Percentiles rank a stretch among this genome's conserved stretches.
Conservation (phyloP, 2,888 invertebrate genomes). For the Microctonus brassicae region DNA sequence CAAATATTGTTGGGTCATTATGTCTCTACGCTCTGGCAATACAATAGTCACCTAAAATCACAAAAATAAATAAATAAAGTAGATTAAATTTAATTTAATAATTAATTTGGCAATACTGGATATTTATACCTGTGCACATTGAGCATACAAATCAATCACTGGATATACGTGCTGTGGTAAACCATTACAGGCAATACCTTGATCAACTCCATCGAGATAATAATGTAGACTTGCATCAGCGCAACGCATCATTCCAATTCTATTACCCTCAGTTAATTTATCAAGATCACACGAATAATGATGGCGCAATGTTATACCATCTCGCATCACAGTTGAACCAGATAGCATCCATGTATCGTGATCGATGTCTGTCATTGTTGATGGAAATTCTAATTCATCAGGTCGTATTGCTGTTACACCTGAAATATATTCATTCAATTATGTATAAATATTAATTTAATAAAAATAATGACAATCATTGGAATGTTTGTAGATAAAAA, state of each 20-base stretch:
- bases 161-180: constrained; percentile 88
- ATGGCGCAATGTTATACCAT: constrained; percentile 86
- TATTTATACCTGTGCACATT: constrained; percentile 88
- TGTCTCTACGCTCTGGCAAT: constrained; percentile 65
- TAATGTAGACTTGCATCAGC: constrained; percentile 88
- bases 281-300: constrained; percentile 91
- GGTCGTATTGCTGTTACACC: constrained; percentile 73
- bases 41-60: constrained; percentile 63
- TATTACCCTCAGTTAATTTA: constrained; percentile 81
- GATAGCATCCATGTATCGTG: constrained; percentile 94
- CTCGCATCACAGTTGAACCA: constrained; percentile 92
- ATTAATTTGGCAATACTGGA: constrained; percentile 14
- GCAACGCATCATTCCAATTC: constrained; percentile 90
- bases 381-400: constrained; percentile 88
- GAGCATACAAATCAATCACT: constrained; percentile 95
- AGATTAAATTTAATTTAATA: not conserved
- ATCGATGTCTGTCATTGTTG: constrained; percentile 91
- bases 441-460: not conserved
- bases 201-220: constrained; percentile 88
- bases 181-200: constrained; percentile 87
- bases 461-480: too few relatives aligned
- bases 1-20: constrained; percentile 63
- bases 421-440: constrained; percentile 2
- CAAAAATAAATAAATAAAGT: not conserved
- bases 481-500: too few relatives aligned